Percentiles rank a stretch among this genome's conserved stretches.
These are phyloP conservation scores for Epizoanthus illoricatus DNA, from an alignment of 92 coral and sea anemone species.

Conservation along the genomic window DNA sequence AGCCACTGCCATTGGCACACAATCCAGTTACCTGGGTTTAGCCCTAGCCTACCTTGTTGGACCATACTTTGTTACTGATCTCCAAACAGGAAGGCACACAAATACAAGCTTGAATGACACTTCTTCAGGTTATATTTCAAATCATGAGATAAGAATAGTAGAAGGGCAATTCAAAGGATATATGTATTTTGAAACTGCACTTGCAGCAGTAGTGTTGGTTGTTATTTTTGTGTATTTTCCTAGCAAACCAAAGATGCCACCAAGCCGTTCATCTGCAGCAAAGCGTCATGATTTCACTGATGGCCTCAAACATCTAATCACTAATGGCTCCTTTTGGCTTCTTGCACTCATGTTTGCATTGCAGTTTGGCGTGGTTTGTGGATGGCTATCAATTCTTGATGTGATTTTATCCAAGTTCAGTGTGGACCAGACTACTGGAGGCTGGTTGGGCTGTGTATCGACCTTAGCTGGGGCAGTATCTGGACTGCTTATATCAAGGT, in stretches of 20 bases:
- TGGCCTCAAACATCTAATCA: slow-evolving; percentile 17
- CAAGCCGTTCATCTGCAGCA: slow-evolving; percentile 59
- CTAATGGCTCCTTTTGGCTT: slow-evolving; percentile 2
- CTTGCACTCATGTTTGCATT: slow-evolving; percentile 22
- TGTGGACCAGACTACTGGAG: slow-evolving; percentile 30
- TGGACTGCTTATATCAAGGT: slow-evolving; percentile 39
- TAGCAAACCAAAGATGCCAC: slow-evolving; percentile 70
- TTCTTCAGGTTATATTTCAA: background rate
- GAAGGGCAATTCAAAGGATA: slow-evolving; percentile 35
- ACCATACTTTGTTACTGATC: slow-evolving; percentile 25
- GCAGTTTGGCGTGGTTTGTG: slow-evolving; percentile 31
- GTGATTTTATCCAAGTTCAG: slow-evolving; percentile 28
- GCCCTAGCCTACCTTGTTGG: slow-evolving; percentile 28
- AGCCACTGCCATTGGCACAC: slow-evolving; percentile 38
- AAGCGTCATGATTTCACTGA: slow-evolving; percentile 28
- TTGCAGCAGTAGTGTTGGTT: slow-evolving; percentile 34
- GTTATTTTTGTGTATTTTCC: slow-evolving; percentile 64
- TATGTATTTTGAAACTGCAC: slow-evolving; percentile 44
- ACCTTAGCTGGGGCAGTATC: slow-evolving; percentile 24
- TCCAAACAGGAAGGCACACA: background rate
- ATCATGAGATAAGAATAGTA: background rate
- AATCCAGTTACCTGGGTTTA: slow-evolving; percentile 25
- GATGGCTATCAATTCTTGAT: slow-evolving; percentile 28
- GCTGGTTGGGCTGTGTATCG: slow-evolving; percentile 36
- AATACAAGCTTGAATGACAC: background rate